These are phyloP conservation scores for Callionymus lyra DNA, from an alignment of 2,113 vertebrate genomes.

Conservation along the genomic window DNA sequence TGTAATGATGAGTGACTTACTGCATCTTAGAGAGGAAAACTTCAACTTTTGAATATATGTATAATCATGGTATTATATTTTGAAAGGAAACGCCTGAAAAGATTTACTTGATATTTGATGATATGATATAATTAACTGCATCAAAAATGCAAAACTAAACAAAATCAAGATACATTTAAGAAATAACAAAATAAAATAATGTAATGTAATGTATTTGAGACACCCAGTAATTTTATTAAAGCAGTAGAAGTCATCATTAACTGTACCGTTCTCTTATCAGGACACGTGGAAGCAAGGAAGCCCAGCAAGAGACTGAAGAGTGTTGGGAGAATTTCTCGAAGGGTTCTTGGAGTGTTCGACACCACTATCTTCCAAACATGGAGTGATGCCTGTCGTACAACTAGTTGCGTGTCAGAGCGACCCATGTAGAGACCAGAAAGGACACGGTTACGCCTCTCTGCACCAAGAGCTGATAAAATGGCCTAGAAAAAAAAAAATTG, in stretches of 20 bases:
- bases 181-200: too few relatives aligned
- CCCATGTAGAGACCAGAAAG: slow-evolving; percentile 97
- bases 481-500: slow-evolving; percentile 61
- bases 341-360: slow-evolving; percentile 91
- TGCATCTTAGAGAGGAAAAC: too few relatives aligned
- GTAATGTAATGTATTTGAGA: too few relatives aligned
- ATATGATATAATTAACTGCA: too few relatives aligned
- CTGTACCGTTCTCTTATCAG: slow-evolving; percentile 90
- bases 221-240: background rate
- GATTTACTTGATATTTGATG: too few relatives aligned
- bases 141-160: too few relatives aligned
- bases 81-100: too few relatives aligned
- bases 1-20: too few relatives aligned
- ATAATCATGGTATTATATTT: too few relatives aligned
- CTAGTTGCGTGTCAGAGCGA: slow-evolving; percentile 92
- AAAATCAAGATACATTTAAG: too few relatives aligned
- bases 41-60: too few relatives aligned
- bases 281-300: slow-evolving; percentile 92
- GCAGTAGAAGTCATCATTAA: background rate
- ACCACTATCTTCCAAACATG: slow-evolving; percentile 99
- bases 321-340: slow-evolving; percentile 91
- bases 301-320: slow-evolving; percentile 90
- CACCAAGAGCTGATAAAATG: slow-evolving; percentile 87
- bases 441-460: slow-evolving; percentile 88
- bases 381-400: slow-evolving; percentile 91